A percentile compares a stretch with the other conserved stretches of the same genome.
Evolutionary conservation across 2,888 invertebrate genomes (phyloP).

Genomic region (Ptilodon capucinus): DNA sequence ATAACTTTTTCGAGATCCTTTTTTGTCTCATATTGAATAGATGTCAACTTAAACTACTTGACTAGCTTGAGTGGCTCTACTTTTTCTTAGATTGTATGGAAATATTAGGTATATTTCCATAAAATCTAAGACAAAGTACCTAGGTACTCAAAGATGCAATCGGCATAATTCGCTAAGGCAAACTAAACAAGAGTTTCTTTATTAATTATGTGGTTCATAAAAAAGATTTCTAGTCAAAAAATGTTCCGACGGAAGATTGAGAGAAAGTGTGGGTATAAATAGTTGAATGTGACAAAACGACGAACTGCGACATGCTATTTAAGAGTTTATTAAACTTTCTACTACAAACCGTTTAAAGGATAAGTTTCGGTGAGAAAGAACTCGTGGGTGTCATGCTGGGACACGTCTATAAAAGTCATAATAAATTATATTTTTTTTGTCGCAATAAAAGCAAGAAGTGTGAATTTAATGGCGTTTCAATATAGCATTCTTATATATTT

Average conservation of each 20-base stretch:
- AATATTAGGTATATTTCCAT: no score
- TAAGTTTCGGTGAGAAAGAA: background rate
- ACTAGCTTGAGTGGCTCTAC: no score
- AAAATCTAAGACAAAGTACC: no score
- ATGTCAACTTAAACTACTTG: no score
- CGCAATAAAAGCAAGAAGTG: background rate
- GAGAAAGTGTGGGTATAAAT: constrained; percentile 23
- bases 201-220: background rate
- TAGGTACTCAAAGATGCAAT: background rate
- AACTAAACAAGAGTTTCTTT: background rate
- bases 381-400: background rate
- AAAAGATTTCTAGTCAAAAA: constrained; percentile 5
- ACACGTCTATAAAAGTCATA: background rate
- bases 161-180: background rate
- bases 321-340: background rate
- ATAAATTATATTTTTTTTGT: background rate
- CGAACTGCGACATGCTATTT: constrained; percentile 7
- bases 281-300: constrained; percentile 14
- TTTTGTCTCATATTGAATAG: no score
- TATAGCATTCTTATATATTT: background rate
- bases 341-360: background rate
- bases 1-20: no score
- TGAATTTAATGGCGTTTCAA: background rate
- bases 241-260: constrained; percentile 14
- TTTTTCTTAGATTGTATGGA: no score